Conservation (phyloP, 2,113 vertebrate genomes). For the Petrocephalus microphthalmus region DNA sequence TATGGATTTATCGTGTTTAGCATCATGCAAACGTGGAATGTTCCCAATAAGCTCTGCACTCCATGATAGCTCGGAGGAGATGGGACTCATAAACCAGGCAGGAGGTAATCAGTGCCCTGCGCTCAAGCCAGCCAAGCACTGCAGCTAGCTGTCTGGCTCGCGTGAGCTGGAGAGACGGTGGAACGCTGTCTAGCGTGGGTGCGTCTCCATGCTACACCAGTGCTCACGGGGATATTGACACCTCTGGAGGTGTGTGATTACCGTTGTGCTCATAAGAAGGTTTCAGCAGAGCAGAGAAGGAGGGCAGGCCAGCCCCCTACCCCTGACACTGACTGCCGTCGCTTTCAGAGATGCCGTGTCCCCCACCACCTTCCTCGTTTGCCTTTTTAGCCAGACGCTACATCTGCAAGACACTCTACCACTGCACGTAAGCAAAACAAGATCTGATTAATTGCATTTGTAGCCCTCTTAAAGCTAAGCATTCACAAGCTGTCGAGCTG, state of each 20-base stretch:
- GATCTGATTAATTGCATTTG: neutral
- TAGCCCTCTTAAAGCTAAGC: neutral
- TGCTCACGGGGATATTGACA: neutral
- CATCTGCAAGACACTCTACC: neutral
- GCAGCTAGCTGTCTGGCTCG: neutral
- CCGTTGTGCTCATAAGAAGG: neutral
- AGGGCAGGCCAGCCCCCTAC: neutral
- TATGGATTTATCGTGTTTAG: constrained; percentile 40
- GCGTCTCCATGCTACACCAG: neutral
- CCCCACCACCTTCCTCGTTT: neutral
- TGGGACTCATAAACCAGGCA: constrained; percentile 39
- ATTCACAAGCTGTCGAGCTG: neutral
- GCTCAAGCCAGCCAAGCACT: constrained; percentile 28
- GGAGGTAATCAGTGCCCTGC: constrained; percentile 34
- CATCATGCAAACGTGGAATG: constrained; percentile 42
- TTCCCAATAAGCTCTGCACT: constrained; percentile 35
- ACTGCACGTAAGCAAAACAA: neutral
- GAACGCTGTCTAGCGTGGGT: neutral
- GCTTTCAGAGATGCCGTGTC: neutral
- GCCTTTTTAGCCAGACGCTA: neutral
- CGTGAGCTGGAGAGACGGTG: neutral
- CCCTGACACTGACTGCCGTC: neutral
- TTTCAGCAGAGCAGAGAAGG: neutral
- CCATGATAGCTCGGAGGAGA: constrained; percentile 37
- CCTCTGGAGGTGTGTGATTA: neutral